Base-by-base conservation (phyloP, 2,888 invertebrate species). In the Machimus rusticus region DNA sequence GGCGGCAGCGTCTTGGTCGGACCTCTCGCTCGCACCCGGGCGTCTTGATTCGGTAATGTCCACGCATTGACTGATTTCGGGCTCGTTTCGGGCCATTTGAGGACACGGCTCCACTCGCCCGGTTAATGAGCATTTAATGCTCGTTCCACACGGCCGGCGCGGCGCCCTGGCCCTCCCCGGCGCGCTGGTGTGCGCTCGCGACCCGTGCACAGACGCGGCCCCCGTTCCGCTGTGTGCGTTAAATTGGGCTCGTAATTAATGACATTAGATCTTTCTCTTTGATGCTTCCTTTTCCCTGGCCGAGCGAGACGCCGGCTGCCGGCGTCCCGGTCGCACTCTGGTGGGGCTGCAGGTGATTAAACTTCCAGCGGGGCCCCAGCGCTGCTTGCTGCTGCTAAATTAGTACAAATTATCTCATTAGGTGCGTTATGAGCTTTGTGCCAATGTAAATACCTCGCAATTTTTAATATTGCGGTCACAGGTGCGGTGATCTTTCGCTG, bases 241-340 rank as follows among this genome's bases (percentile, higher is more conserved):
- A 89, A 90, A 90, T 90, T 90, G 90, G 89, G 89, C 89, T 89
- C 89, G 88, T 90, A 90, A 90, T 90, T 90, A 90, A 90, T 89
- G 88, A 87, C 89, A 89, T 90, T 90, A 90, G 85, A 74, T 85
- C 43, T 28, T 85, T 85, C 74, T 84, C 51, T 74, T 86, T 57
- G 55, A 74, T 86, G 76, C 86, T 74, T 76, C 82, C 74, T 76
- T 76, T 66, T 77, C 55, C 74, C 37, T 74, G 14, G 66, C 51
- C 16, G 39, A 46, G 37, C 19, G 51, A 34, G 74, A n/a, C 74
- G 43, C 5, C 23, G 43, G 16, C 43, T 4, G 43, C 14, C 16
- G 37, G 77, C 46, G 28, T 78, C 74, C 39, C 57, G 9, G 16
- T 57, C 74, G 43, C 16, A 28, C 78, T 39, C 85, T 8, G 43